Evolutionary conservation across 2,113 vertebrate species (phyloP).

Genomic region (Zootoca vivipara): DNA sequence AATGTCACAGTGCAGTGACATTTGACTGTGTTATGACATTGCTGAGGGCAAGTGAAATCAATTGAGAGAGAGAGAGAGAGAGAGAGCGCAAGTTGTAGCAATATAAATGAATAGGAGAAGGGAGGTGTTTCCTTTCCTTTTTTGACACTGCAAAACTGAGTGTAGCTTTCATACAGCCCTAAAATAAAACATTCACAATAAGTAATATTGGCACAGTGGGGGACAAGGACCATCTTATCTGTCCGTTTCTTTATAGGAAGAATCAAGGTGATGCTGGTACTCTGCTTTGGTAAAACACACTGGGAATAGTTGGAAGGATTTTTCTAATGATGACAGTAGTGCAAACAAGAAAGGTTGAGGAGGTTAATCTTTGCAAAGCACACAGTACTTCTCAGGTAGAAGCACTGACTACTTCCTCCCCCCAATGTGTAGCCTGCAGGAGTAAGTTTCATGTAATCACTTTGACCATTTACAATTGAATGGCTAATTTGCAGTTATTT

Average conservation of each 20-base stretch:
- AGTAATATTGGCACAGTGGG: neutral
- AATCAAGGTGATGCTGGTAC: neutral
- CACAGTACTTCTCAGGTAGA: constrained; percentile 5
- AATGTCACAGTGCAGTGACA: neutral
- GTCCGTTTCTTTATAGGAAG: neutral
- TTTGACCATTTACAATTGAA: constrained; percentile 52
- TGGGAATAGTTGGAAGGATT: neutral
- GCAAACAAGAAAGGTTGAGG: constrained; percentile 13
- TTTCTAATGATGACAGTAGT: neutral
- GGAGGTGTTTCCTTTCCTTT: neutral
- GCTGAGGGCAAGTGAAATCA: neutral
- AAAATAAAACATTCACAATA: neutral
- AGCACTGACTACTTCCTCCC: neutral
- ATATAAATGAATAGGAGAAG: neutral
- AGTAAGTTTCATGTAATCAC: constrained; percentile 47
- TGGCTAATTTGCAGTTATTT: constrained; percentile 57
- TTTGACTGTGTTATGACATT: neutral
- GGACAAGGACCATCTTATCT: neutral
- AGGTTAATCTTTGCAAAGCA: accelerated
- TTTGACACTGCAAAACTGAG: neutral
- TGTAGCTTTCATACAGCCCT: neutral
- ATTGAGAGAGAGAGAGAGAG: neutral
- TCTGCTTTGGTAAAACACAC: neutral
- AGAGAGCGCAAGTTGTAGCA: neutral
- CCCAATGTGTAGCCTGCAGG: constrained; percentile 22